These are phyloP conservation scores for Meloidogyne chitwoodi DNA, from an alignment of 1,140 invertebrate species.

Conservation along the genomic window DNA sequence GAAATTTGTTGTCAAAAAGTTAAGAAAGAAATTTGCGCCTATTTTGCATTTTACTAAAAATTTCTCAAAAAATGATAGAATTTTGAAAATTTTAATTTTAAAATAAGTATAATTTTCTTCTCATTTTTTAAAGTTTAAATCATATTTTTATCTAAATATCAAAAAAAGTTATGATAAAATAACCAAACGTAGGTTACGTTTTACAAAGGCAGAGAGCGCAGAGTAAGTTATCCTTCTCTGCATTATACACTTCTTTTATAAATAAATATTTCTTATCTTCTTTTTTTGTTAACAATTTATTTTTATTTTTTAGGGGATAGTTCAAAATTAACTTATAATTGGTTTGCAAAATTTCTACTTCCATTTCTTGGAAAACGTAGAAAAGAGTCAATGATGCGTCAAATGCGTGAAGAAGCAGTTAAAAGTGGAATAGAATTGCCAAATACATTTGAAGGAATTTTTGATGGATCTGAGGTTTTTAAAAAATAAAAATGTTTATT, in stretches of 20 bases:
- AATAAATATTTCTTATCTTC: too few relatives aligned
- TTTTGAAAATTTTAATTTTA: background rate
- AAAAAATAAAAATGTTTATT: background rate
- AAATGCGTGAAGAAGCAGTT: conserved; percentile 47
- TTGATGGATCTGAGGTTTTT: background rate
- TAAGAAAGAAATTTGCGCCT: too few relatives aligned
- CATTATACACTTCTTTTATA: too few relatives aligned
- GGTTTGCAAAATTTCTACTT: conserved; percentile 46
- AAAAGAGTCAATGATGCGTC: conserved; percentile 32
- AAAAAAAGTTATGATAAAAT: too few relatives aligned
- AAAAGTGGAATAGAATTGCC: conserved; percentile 45
- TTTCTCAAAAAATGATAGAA: background rate
- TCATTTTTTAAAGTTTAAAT: conserved; percentile 18
- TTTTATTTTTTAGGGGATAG: conserved; percentile 35
- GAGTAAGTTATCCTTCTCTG: too few relatives aligned
- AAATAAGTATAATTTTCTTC: conserved; percentile 17
- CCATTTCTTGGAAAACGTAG: conserved; percentile 26
- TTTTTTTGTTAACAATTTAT: too few relatives aligned
- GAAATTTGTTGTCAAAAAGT: too few relatives aligned
- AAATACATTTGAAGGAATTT: conserved; percentile 29
- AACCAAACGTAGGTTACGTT: too few relatives aligned
- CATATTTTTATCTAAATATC: too few relatives aligned
- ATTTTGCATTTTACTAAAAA: too few relatives aligned
- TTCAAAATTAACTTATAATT: conserved; percentile 45
- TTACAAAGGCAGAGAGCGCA: too few relatives aligned